These are phyloP conservation scores for Phyllotreta cruciferae DNA, from an alignment of 2,888 invertebrate species.

Conservation along the genomic window DNA sequence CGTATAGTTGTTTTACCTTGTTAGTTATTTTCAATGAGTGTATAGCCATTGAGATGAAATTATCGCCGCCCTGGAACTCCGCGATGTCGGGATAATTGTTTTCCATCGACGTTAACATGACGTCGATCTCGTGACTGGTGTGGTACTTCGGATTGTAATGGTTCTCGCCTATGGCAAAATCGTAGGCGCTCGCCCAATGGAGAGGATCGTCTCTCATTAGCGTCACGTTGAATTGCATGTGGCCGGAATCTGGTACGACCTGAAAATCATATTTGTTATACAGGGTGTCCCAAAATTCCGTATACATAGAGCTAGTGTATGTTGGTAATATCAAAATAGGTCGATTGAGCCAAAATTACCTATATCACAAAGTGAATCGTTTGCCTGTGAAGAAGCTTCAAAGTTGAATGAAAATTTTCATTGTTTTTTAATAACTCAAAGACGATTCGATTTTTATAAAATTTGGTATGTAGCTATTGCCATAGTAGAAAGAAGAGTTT, in stretches of 20 bases:
- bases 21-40: conserved; percentile 77
- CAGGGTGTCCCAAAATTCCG: too few relatives aligned
- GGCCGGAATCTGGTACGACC: conserved; percentile 65
- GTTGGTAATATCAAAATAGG: too few relatives aligned
- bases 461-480: too few relatives aligned
- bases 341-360: too few relatives aligned
- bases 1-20: conserved; percentile 62
- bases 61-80: conserved; percentile 74
- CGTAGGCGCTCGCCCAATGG: conserved; percentile 85
- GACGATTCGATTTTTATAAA: too few relatives aligned
- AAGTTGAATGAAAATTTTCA: too few relatives aligned
- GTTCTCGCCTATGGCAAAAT: conserved; percentile 74
- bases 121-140: conserved; percentile 69
- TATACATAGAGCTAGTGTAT: too few relatives aligned
- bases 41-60: conserved; percentile 69
- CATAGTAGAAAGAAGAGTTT: too few relatives aligned
- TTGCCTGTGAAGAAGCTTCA: too few relatives aligned
- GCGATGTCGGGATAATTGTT: conserved; percentile 71
- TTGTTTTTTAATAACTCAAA: too few relatives aligned
- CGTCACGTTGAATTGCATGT: conserved; percentile 75
- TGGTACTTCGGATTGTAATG: conserved; percentile 72
- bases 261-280: conserved; percentile 27
- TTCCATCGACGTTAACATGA: conserved; percentile 72
- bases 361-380: too few relatives aligned
- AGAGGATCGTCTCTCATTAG: conserved; percentile 81